A percentile compares a stretch with the other conserved stretches of the same genome.
phyloP scores from a whole-genome alignment of 2,797 vertebrate species.

The Chaenodraco wilsoni region DNA sequence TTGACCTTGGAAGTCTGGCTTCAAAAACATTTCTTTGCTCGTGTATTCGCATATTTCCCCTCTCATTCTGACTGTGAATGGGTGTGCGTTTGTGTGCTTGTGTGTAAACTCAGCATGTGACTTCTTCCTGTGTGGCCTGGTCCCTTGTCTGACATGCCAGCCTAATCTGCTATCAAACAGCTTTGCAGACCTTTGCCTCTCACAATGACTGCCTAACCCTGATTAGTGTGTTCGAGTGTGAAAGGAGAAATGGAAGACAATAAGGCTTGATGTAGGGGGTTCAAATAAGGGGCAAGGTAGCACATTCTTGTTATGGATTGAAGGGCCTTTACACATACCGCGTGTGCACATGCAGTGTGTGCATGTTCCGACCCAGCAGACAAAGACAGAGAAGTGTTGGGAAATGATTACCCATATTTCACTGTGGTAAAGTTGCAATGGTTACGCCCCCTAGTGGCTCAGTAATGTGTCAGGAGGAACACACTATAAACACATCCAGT shows the following conservation, averaged over 20 bases:
- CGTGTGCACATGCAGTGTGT: not conserved
- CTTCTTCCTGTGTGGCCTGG: conserved; percentile 68
- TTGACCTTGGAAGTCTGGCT: conserved; percentile 31
- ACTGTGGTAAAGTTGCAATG: conserved; percentile 38
- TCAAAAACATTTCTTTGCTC: conserved; percentile 21
- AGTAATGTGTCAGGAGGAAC: conserved; percentile 48
- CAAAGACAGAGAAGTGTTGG: conserved; percentile 14
- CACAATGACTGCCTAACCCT: conserved; percentile 53
- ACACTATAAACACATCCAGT: conserved; percentile 43
- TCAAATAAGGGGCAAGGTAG: conserved; percentile 69
- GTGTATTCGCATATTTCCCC: conserved; percentile 6
- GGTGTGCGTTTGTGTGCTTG: conserved; percentile 2
- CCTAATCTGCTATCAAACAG: conserved; percentile 79
- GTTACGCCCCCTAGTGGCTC: conserved; percentile 56
- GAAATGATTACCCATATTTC: conserved; percentile 44
- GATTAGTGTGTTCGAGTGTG: conserved; percentile 56
- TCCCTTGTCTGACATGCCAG: conserved; percentile 53
- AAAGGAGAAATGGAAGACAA: conserved; percentile 42
- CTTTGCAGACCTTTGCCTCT: conserved; percentile 61
- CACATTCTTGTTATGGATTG: conserved; percentile 63
- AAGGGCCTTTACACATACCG: conserved; percentile 12
- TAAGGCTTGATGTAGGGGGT: conserved; percentile 70
- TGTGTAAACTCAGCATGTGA: conserved; percentile 68
- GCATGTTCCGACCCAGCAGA: conserved; percentile 25
- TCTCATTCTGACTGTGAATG: conserved; percentile 8